Evolutionary conservation across 2,888 invertebrate species (phyloP).

Genomic region (Thumatha senex): DNA sequence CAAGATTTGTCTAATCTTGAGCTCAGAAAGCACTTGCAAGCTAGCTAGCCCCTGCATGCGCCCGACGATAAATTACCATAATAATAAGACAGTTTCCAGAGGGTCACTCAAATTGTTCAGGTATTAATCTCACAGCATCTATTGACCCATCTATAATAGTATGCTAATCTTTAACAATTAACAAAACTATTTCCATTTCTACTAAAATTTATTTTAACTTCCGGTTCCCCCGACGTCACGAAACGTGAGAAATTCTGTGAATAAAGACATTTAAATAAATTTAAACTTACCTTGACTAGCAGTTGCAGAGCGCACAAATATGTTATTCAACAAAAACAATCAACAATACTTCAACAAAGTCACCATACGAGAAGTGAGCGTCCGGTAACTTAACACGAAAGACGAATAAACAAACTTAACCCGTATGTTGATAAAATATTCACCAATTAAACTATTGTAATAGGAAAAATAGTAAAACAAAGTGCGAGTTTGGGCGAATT

Average conservation of each 20-base stretch:
- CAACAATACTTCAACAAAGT: slow-evolving; percentile 73
- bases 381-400: slow-evolving; percentile 56
- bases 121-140: slow-evolving; percentile 35
- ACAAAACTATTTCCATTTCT: slow-evolving; percentile 5
- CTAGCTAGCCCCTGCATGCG: slow-evolving; percentile 57
- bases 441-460: slow-evolving; percentile 44
- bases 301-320: slow-evolving; percentile 44
- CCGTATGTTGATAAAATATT: slow-evolving; percentile 51
- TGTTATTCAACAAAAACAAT: slow-evolving; percentile 63
- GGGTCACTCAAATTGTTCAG: slow-evolving; percentile 58
- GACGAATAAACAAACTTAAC: slow-evolving; percentile 54
- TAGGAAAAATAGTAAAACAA: slow-evolving; percentile 28
- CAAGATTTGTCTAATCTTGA: slow-evolving; percentile 64
- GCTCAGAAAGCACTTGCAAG: slow-evolving; percentile 58
- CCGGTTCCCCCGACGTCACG: slow-evolving; percentile 14
- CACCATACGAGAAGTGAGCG: slow-evolving; percentile 64
- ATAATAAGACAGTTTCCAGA: slow-evolving; percentile 53
- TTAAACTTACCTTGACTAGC: slow-evolving; percentile 59
- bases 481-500: slow-evolving; percentile 38
- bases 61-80: slow-evolving; percentile 59
- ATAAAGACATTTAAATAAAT: slow-evolving; percentile 12
- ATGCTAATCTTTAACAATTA: slow-evolving; percentile 22
- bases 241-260: slow-evolving; percentile 18
- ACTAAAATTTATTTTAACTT: slow-evolving; percentile 23
- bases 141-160: slow-evolving; percentile 24